Base-by-base conservation (phyloP, 2,797 vertebrate genomes). In the Cottoperca gobio region DNA sequence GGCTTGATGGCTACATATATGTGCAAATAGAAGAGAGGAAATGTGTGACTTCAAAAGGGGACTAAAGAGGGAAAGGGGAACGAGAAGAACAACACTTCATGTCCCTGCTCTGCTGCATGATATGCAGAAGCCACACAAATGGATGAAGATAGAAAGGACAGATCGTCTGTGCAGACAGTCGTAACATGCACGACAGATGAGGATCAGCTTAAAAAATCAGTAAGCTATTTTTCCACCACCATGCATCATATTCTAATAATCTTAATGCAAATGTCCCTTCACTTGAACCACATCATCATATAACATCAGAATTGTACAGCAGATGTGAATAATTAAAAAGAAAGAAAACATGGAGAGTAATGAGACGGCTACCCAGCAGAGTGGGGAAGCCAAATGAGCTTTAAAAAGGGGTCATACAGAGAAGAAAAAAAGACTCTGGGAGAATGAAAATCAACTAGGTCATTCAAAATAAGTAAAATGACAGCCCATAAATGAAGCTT, bases 161-260 rank as follows among this genome's bases (percentile, higher is more conserved):
- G 46, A 48, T 12, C 23, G 13, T 67, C 11, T 77, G 59, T 64
- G 70, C 64, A 70, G 57, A 80, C 49, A 23, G 45, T 78, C 14
- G 63, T 72, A 78, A 76, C 94, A 83, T 94, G 93, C 95, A 96
- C 92, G 87, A 81, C 83, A 87, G 92, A 88, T 87, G 91, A 93
- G 82, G 81, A 92, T 91, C 82, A 81, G 11, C 24, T 81, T 33
- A 61, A 79, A 86, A 70, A 73, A 68, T 76, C 61, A 61, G 52
- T 72, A 14, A 70, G 67, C 69, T 61, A 71, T 75, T 79, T 61
- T 79, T 43, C 78, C 69, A 77, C 65, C 74, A 73, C 65, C 73
- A 73, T 87, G 78, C 80, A 79, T 83, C 78, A 62, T 61, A 69
- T 55, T 43, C 63, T 78, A 62, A 71, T 72, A 64, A 73, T 68